phyloP scores from a whole-genome alignment of 2,888 invertebrate genomes.

The Melikaiella ostensackeni region DNA sequence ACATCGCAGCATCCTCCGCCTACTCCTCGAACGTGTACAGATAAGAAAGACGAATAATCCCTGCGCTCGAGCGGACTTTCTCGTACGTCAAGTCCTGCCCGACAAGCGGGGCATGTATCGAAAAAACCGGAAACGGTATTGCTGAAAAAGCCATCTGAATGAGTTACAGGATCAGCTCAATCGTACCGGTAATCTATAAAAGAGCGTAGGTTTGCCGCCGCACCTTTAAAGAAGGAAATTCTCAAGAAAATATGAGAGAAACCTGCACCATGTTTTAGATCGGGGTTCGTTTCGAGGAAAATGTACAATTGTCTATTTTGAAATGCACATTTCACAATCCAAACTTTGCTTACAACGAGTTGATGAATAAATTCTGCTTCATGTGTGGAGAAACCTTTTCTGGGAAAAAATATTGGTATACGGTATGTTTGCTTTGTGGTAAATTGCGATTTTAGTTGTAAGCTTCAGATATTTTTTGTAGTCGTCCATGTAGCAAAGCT shows the following conservation, averaged over 20 bases:
- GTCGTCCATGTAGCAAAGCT: not conserved
- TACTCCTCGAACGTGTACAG: constrained; percentile 17
- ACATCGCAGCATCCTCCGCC: constrained; percentile 45
- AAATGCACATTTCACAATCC: constrained; percentile 30
- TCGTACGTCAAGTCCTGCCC: constrained; percentile 24
- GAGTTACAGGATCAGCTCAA: constrained; percentile 31
- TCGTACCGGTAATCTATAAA: constrained; percentile 15
- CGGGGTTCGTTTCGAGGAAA: constrained; percentile 18
- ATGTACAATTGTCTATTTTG: constrained; percentile 21
- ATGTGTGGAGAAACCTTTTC: constrained; percentile 2
- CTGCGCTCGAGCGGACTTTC: constrained; percentile 19
- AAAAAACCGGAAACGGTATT: constrained; percentile 5
- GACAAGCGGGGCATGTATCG: constrained; percentile 1
- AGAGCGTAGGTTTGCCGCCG: constrained; percentile 23
- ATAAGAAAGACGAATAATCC: constrained; percentile 26
- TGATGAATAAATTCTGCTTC: constrained; percentile 17
- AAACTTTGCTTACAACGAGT: not conserved
- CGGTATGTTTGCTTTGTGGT: not conserved
- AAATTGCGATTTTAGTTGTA: constrained; percentile 2
- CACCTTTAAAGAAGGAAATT: constrained; percentile 24
- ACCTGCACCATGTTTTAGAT: constrained; percentile 16
- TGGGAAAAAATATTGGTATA: not conserved
- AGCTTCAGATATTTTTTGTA: not conserved
- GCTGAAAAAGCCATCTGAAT: constrained; percentile 22
- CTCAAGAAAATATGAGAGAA: constrained; percentile 35